Base-by-base conservation (phyloP, 2,797 vertebrate genomes). In the Dendrocincla fuliginosa region DNA sequence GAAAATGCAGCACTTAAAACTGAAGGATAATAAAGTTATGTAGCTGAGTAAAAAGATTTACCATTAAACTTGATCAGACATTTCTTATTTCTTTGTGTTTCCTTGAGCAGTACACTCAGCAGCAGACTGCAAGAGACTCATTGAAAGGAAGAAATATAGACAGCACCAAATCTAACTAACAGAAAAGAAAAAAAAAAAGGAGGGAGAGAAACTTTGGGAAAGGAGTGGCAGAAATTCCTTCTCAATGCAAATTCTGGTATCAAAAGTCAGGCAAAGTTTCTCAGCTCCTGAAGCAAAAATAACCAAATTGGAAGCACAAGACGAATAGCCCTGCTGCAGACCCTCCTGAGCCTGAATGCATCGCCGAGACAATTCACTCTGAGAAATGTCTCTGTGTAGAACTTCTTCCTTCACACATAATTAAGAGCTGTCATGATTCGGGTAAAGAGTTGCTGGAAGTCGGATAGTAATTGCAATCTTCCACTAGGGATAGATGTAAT, bases 381-480 rank as follows among this genome's bases (percentile, higher is more conserved):
- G 32, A 84, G 57, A 91, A 86, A 76, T 79, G 69, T 56, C 80
- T 52, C 80, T 47, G 52, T 85, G 69, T 37, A 23, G 18, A 93
- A 91, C 67, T 91, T 63, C 78, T 84, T 49, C 65, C 91, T 94
- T 95, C 88, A 88, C 84, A 89, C 65, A 49, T 86, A 94, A 96
- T 95, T 96, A 96, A 91, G 83, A 95, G 83, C 77, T 94, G 86
- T 81, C 93, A 94, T 65, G 83, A 90, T 50, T 64, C 80, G 46
- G 77, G 67, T 33, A 90, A 87, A 87, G 93, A 75, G 65, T 71
- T 86, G 80, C 83, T 93, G 83, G 69, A 78, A 93, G 83, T 96
- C 53, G 77, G 46, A 68, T 46, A 71, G 65, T 78, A 96, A 96
- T 88, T 90, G 90, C 77, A 77, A 71, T 88, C 69, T 75, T 92